Conservation (phyloP, 2,113 vertebrate species). For the Sinocyclocheilus maitianheensis region DNA sequence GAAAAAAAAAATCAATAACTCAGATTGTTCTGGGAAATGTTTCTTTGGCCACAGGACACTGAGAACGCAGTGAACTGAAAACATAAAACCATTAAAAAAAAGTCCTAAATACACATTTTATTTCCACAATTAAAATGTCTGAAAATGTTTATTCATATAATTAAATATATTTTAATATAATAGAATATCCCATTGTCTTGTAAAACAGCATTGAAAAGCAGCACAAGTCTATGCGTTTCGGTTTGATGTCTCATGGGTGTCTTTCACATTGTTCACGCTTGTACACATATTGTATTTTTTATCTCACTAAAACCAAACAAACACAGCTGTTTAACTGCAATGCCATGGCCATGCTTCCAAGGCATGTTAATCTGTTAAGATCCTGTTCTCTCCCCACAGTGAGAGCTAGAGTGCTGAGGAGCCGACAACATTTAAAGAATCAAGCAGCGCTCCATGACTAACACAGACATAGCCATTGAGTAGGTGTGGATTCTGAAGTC, state of each 20-base stretch:
- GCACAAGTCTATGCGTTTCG: background rate
- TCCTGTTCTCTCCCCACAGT: conserved; percentile 25
- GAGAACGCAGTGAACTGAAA: background rate
- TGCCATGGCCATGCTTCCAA: conserved; percentile 27
- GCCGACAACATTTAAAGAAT: conserved; percentile 46
- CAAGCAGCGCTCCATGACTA: conserved; percentile 59
- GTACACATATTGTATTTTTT: conserved; percentile 19
- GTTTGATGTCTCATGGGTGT: background rate
- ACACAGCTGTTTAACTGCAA: conserved; percentile 16
- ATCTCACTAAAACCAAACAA: conserved; percentile 26
- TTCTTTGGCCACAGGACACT: background rate
- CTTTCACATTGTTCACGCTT: conserved; percentile 14
- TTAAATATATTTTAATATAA: background rate
- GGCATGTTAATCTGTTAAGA: conserved; percentile 17
- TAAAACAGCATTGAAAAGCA: background rate
- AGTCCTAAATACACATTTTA: background rate
- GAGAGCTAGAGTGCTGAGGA: conserved; percentile 25
- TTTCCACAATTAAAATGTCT: background rate
- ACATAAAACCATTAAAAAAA: background rate
- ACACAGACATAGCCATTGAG: conserved; percentile 66
- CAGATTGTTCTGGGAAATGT: background rate
- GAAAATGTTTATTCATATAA: too few relatives aligned
- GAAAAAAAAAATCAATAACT: background rate
- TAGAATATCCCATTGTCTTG: background rate
- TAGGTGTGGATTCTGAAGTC: conserved; percentile 72